Base-by-base conservation (phyloP, 1,140 invertebrate genomes). In the Akabosia matsudoensis region DNA sequence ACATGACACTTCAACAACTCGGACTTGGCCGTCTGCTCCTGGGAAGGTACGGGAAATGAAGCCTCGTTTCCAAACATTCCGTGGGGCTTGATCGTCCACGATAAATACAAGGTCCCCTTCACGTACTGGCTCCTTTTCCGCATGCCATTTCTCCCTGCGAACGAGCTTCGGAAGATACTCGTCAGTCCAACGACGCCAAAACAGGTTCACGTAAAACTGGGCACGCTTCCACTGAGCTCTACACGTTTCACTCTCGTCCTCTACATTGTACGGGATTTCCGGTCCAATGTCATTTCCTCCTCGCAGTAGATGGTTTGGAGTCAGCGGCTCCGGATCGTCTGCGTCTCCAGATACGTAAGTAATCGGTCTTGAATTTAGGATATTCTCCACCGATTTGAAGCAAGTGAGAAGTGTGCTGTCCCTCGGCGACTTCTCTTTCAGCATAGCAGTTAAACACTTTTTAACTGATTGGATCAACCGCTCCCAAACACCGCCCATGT, bases 321-420 rank as follows among this genome's bases (percentile, higher is more conserved):
- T 72, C 13, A 72, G 70, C 18, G 76, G 67, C 30, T 34, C 61
- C 33, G 74, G 74, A 52, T 83, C 82, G 16, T 56, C 14, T 2
- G 22, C 18, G 45, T 72, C 70, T 14, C 16, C 16, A 37, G 70
- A 72, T 22, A 45, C 7, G 14, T 33, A 26, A 22, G 70, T 72
- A 14, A 72, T 3, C 14, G 70, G 70, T 2, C 37, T 18, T 4
- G 33, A 45, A 37, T 72, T 72, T 14, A 72, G 13, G 1, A 45
- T 24, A 28, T 72, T 34, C 24, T 72, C 70, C 7, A 28, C 70
- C 14, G 33, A 31, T 22, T 45, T 72, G 3, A 72, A 24, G 13
- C 7, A 3, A 10, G 70, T 72, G 10, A 45, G n/a, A 1, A 80
- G 24, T 4, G 24, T 45, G 28, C 31, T 45, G 24, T 56, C 61